Evolutionary conservation across 2,888 invertebrate genomes (phyloP), one percentile per base, ranked within the genome.

Genomic region (Chromoteleia sp.): DNA sequence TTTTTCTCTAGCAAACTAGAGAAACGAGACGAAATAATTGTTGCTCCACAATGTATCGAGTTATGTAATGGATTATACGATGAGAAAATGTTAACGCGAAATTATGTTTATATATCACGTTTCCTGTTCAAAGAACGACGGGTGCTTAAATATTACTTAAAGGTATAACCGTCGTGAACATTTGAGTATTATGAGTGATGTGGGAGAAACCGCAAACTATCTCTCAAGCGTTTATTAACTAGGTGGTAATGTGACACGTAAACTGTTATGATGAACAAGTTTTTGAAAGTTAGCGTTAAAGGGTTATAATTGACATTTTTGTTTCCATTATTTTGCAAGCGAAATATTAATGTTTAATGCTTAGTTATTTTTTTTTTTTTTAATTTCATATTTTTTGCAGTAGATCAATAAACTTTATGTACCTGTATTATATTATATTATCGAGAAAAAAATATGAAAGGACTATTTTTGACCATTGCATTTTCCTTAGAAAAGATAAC

Each of bases 111-210:
- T 63, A 63, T 63, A 74, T 56, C 45, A 52, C 14, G 25, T 74
- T 58, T 75, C 67, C 41, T 39, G 59, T 58, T 41, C 29, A 41
- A 48, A 63, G 25, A 25, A 48, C 33, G 45, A 58, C 58, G 33
- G 15, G 41, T 75, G 59, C 30, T 75, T 56, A 75, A 75, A 58
- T 58, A 58, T 65, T 67, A 59, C 59, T 75, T 10, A 19, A 67
- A 50, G 19, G 17, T 58, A 30, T 48, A 58, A 75, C 48, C 65
- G 19, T 43, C 43, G n/a, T 17, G 0, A 33, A 63, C 33, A 43
- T 25, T 56, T 29, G 12, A 56, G 29, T 29, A 21, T 56, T 56
- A 29, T 29, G 39, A 48, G 21, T 30, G 30, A 52, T 59, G 50
- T 48, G 39, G 19, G 19, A 39, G 50, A 59, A 52, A 73, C 73